Conservation (phyloP, 2,113 vertebrate genomes). For the Scortum barcoo region DNA sequence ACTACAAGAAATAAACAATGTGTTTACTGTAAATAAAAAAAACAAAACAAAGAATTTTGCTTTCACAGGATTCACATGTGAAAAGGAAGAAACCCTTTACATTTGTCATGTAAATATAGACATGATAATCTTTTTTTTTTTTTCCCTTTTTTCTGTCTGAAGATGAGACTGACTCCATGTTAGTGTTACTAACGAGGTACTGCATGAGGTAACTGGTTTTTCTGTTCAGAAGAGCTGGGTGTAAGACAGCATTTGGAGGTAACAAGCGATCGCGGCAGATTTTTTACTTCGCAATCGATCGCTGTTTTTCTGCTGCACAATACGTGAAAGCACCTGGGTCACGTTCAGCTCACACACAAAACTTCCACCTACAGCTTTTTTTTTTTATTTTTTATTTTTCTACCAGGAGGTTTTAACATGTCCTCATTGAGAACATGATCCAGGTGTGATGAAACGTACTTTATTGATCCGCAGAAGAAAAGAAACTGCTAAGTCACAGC, state of each 20-base stretch:
- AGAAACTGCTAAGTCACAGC: conserved; percentile 64
- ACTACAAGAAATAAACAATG: conserved; percentile 69
- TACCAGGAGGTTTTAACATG: not conserved
- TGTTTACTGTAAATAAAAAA: conserved; percentile 68
- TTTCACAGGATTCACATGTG: conserved; percentile 79
- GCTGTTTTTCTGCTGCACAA: conserved; percentile 72
- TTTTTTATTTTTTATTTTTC: not conserved
- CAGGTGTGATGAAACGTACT: conserved; percentile 66
- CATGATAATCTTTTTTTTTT: conserved; percentile 58
- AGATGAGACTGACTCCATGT: conserved; percentile 76
- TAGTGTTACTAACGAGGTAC: conserved; percentile 78
- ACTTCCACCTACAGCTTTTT: conserved; percentile 16
- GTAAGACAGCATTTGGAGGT: conserved; percentile 79
- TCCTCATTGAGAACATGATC: conserved; percentile 56
- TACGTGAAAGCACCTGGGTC: conserved; percentile 75
- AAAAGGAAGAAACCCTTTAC: conserved; percentile 80
- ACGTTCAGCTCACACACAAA: conserved; percentile 38
- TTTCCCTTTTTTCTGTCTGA: conserved; percentile 58
- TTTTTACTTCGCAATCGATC: conserved; percentile 17
- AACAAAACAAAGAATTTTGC: conserved; percentile 51
- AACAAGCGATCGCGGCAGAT: conserved; percentile 49
- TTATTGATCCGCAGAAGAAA: conserved; percentile 57
- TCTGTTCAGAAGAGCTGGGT: conserved; percentile 79
- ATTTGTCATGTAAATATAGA: conserved; percentile 81
- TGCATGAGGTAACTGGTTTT: conserved; percentile 83